Evolutionary conservation across 2,888 invertebrate species (phyloP).

Genomic region (Eustalomyia histrio): DNA sequence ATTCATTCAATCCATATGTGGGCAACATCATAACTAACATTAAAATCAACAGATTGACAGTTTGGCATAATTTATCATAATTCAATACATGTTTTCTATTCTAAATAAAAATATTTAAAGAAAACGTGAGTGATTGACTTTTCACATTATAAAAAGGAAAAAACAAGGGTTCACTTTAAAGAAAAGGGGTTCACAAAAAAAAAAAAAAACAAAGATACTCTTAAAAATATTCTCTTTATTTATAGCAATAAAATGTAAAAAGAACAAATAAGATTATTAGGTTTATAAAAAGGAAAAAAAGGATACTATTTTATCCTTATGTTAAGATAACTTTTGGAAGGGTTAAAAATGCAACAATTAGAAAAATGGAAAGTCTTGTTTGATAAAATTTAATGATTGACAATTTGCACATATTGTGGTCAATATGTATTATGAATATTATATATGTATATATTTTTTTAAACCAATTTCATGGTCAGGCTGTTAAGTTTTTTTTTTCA

Average conservation of each 20-base stretch:
- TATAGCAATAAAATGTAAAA: slow-evolving; percentile 33
- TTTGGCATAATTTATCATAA: slow-evolving; percentile 78
- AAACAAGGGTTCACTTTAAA: slow-evolving; percentile 7
- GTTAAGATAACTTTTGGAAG: background rate
- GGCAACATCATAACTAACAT: slow-evolving; percentile 11
- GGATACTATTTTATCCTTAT: slow-evolving; percentile 22
- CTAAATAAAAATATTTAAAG: slow-evolving; percentile 22
- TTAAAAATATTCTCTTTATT: slow-evolving; percentile 74
- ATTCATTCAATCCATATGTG: background rate
- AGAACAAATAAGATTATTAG: slow-evolving; percentile 53
- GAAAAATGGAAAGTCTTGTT: slow-evolving; percentile 7
- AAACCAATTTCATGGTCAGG: slow-evolving; percentile 22
- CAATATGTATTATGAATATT: slow-evolving; percentile 24
- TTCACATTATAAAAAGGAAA: background rate
- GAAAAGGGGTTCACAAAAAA: too few species aligned
- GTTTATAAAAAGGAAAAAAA: slow-evolving; percentile 17
- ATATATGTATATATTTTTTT: background rate
- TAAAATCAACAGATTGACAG: slow-evolving; percentile 73
- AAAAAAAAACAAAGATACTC: slow-evolving; percentile 71
- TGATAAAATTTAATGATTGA: slow-evolving; percentile 53
- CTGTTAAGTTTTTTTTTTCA: slow-evolving; percentile 22
- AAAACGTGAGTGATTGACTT: slow-evolving; percentile 30
- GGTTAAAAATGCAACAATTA: slow-evolving; percentile 37
- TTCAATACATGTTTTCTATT: slow-evolving; percentile 73
- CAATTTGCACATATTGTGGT: slow-evolving; percentile 43